Evolutionary conservation across 2,113 vertebrate genomes (phyloP), one percentile per base, ranked within the genome.

Genomic region (Nothocercus julius): DNA sequence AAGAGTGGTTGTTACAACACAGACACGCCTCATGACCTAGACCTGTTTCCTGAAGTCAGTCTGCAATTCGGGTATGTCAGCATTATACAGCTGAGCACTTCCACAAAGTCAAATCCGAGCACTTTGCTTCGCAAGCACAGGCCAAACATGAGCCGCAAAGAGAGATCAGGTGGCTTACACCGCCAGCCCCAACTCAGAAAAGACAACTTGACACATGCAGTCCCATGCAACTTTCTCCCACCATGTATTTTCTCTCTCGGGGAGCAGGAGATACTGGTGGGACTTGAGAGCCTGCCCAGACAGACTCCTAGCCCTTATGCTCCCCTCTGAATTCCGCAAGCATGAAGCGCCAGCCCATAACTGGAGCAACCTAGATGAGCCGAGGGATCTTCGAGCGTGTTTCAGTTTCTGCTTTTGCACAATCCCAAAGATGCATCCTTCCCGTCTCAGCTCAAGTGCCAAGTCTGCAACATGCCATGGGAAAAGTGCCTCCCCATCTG

Each of bases 141-240:
- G 24, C 51, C 24, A 53, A 14, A 27, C 51, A 24, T 9, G 47
- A 40, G 5, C 13, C 17, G 24, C 27, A 14, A 40, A 25, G 40
- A 53, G 42, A 45, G 3, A 38, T 12, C 9, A 2, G 0, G 3
- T 32, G 40, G 28, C n/a, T 42, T 49, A 59, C 15, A 18, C 5
- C 4, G 15, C 47, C 9, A 51, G 42, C 34, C 42, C 2, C 16
- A 58, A 14, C 34, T 27, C 5, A 36, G 40, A 51, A 17, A 45
- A 13, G 2, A 20, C 14, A 49, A 18, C 21, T 22, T 75, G 47
- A 4, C 5, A 58, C 30, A 7, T n/a, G 2, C 7, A 4, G 62
- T 22, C 69, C 21, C 42, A 21, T 25, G 34, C 62, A 69, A 75
- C 56, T 16, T 8, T 44, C 20, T 59, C 51, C 75, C 74, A 44